Evolutionary conservation across 2,797 vertebrate species (phyloP), one percentile per base, ranked within the genome.

Genomic region (Selene dorsalis): DNA sequence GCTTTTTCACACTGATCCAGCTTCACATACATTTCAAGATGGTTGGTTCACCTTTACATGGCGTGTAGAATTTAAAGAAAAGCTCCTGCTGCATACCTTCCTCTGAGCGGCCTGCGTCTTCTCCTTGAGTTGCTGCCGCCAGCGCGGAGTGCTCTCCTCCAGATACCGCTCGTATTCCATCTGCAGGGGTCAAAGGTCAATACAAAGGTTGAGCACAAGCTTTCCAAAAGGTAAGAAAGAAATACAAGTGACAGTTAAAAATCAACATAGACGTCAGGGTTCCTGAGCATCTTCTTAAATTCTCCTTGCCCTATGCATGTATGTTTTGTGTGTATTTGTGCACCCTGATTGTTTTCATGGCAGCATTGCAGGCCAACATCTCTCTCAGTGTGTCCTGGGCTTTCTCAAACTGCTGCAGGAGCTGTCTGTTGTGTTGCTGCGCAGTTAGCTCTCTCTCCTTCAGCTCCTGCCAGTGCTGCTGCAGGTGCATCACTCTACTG

Each of bases 381-480:
- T 92, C 85, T 47, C 65, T 89, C 78, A 95, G 84, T 0, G 90
- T 84, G 53, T 90, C 85, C 83, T 95, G 91, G 9, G 94, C 93
- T 64, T 85, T 87, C 11, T 95, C 92, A 89, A 96, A 95, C 83
- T 95, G 91, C 84, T 89, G 90, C 85, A 95, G 79, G 48, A 96
- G 90, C 85, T 92, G 87, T 35, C 50, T 79, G 87, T 95, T 95
- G 70, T 89, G 83, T 22, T 85, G 72, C 53, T 86, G 83, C 5
- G 94, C 93, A 58, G 24, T 63, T 0, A 57, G 7, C 78, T 95
- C 93, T 80, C 93, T 85, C 58, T 94, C 88, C 39, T 79, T 90
- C 75, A 95, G 78, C 69, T 95, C 88, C 75, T 86, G 85, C 91
- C 83, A 93, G 26, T 50, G 87, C 32, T 81, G 75, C 78, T 92